Evolutionary conservation across 2,113 vertebrate genomes (phyloP), one percentile per base, ranked within the genome.

Genomic region (Rattus rattus): DNA sequence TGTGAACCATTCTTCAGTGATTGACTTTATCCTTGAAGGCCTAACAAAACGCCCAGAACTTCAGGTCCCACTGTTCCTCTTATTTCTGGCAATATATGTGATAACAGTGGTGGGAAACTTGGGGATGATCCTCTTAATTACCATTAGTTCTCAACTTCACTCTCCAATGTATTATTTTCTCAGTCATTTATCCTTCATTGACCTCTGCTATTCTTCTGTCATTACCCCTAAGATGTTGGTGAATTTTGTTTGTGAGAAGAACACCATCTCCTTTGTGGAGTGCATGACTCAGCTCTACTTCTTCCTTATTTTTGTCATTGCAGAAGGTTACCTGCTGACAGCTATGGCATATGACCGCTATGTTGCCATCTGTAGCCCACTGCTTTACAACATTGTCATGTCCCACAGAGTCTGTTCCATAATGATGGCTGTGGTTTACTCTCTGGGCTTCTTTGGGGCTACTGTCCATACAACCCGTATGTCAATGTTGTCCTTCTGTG

Each of bases 111-210:
- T 94, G 86, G 96, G 95, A n/a, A 97, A 97, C 26, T 59, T 97
- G 72, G 90, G 95, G 22, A 93, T 96, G 95, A 95, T 97, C 9
- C 7, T 96, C 61, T 81, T 96, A 76, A 97, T 97, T 28, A 0
- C 52, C 36, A 2, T 77, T 76, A 96, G 89, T 76, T 93, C 94
- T 86, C 95, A 90, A 30, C 95, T 97, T 87, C 91, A 97, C 28
- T 92, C 92, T 36, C 97, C 95, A 61, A 93, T 97, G 95, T 95
- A 97, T 63, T 97, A 73, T 92, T 97, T 97, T 85, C 91, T 96
- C 28, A 93, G 86, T 80, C 91, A 96, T 47, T 94, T 97, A 61
- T 97, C 97, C 56, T 95, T 96, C 81, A 96, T 96, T 59, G 96
- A 96, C 47, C 85, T 97, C 63, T 97, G 88, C 72, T 97, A 96